A percentile compares a stretch with the other conserved stretches of the same genome.
phyloP scores from a whole-genome alignment of 2,113 vertebrate species.

The Phoxinus phoxinus region DNA sequence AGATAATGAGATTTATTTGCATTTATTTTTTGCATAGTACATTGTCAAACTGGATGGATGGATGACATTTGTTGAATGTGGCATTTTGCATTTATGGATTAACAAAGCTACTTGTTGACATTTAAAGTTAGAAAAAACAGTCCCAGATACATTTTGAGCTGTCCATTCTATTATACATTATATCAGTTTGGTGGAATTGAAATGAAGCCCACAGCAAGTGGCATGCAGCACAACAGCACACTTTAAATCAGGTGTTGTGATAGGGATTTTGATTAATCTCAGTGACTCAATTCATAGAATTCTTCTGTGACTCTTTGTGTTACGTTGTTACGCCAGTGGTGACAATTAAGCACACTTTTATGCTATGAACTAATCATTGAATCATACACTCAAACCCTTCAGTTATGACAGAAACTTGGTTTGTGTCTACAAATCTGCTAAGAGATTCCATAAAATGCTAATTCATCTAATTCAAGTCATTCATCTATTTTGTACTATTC shows the following conservation, averaged over 20 bases:
- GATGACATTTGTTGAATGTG: neutral
- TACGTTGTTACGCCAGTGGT: neutral
- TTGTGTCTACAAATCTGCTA: neutral
- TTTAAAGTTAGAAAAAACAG: neutral
- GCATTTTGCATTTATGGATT: no score
- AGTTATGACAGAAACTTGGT: neutral
- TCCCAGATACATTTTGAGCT: neutral
- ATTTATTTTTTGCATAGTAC: neutral
- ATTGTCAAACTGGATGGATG: neutral
- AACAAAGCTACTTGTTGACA: slow-evolving; percentile 48
- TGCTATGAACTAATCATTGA: neutral
- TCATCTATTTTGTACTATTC: no score
- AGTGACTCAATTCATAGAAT: neutral
- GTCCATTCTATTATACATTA: neutral
- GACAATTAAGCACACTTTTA: no score
- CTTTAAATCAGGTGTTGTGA: slow-evolving; percentile 23
- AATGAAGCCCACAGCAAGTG: neutral
- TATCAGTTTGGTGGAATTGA: neutral
- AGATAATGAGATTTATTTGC: neutral
- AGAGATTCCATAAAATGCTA: neutral
- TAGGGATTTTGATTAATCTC: neutral
- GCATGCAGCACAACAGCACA: neutral
- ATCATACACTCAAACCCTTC: neutral
- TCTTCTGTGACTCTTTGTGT: neutral
- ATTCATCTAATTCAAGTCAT: no score